Evolutionary conservation across 30 jellyfish, hydroid and myxozoan species (phyloP), one percentile per base, ranked within the genome.

Genomic region (Nemopilema nomurai): DNA sequence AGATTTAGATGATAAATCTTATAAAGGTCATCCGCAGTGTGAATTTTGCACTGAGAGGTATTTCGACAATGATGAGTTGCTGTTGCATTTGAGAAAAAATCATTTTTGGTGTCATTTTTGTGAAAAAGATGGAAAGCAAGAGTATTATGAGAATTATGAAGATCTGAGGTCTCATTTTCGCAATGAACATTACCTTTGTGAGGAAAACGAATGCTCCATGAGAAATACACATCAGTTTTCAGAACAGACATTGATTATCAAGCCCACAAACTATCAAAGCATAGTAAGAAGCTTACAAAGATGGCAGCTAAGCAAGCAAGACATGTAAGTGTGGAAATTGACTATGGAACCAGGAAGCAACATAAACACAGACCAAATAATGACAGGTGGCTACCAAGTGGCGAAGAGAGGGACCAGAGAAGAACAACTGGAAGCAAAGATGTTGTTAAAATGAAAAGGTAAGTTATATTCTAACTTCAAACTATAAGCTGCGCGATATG

Each of bases 81-180:
- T 89, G 70, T 53, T 69, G 9, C 99, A 94, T 77, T 81, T 94
- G 83, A 88, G 99, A 50, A 89, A 89, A 77, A 89, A 81, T 74
- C 99, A 94, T 52, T 94, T 94, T 76, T 94, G 99, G 99, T 94
- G 99, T 66, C 99, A 94, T 68, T 89, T 94, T 65, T 94, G 99
- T 72, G 99, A 94, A 67, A 86, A 89, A 21, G 99, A 94, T 89
- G 99, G 99, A 8, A 89, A 80, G 78, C 99, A 94, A 67, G 97
- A 89, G 26, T 94, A 94, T 65, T 94, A 87, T 80, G 91, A 77
- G 53, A 87, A 68, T 62, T 94, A 94, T 71, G 87, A 84, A 4
- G 91, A 73, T 73, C 81, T 94, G 77, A 81, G 99, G 71, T 70
- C 80, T 0, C 99, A 94, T 82, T 94, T 94, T 71, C 64, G 95